phyloP scores from a whole-genome alignment of 2,113 vertebrate genomes.

The Chlorocebus sabaeus region DNA sequence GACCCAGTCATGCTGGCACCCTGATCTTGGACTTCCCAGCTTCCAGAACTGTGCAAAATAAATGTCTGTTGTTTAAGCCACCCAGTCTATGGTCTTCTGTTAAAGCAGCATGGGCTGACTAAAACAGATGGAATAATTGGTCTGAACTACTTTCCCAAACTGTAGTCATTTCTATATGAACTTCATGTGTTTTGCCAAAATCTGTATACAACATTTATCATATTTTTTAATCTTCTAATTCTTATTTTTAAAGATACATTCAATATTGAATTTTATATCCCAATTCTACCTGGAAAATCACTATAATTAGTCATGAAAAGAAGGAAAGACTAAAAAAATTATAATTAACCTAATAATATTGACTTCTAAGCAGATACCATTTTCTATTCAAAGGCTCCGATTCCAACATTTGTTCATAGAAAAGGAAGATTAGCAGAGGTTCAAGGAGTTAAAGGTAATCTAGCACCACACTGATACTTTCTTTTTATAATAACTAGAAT shows the following conservation, averaged over 20 bases:
- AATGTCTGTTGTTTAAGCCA: neutral
- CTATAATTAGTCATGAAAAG: slow-evolving; percentile 8
- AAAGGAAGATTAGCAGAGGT: neutral
- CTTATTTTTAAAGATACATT: slow-evolving; percentile 35
- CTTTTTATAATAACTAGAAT: slow-evolving; percentile 5
- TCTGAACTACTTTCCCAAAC: neutral
- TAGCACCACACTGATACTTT: neutral
- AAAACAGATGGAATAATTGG: neutral
- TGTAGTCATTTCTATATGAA: neutral
- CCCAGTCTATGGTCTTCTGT: neutral
- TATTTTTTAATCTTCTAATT: neutral
- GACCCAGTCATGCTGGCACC: neutral
- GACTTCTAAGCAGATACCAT: neutral
- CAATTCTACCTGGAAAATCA: neutral
- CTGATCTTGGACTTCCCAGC: neutral
- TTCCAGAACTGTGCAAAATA: neutral
- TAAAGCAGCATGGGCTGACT: neutral
- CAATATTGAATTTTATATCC: neutral
- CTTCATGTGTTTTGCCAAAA: neutral
- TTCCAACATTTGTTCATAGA: neutral
- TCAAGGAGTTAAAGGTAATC: neutral
- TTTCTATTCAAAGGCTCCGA: neutral
- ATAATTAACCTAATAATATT: slow-evolving; percentile 1
- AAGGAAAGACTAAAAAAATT: neutral
- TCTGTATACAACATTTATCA: neutral